Conservation (phyloP, 2,113 vertebrate species). For the Coregonus clupeaformis region DNA sequence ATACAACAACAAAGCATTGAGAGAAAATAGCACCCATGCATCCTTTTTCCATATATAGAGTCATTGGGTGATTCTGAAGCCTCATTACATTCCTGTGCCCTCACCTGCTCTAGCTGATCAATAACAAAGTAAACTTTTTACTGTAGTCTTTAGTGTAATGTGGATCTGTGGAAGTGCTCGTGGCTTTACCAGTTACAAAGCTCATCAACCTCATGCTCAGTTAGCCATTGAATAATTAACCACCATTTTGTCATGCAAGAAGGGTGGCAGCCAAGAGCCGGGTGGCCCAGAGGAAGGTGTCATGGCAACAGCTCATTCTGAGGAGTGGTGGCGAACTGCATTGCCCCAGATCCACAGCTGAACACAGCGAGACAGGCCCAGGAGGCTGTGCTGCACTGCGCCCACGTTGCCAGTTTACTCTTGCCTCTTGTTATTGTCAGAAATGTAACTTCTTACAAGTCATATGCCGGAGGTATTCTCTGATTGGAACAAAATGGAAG, state of each 20-base stretch:
- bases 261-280: constrained; percentile 1
- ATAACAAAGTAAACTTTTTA: neutral
- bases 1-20: neutral
- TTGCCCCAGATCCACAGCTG: neutral
- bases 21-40: neutral
- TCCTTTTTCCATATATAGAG: neutral
- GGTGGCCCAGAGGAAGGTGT: neutral
- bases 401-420: neutral
- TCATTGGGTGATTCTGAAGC: neutral
- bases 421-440: neutral
- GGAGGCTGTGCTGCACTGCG: neutral
- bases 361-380: neutral
- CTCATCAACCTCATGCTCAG: neutral
- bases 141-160: neutral
- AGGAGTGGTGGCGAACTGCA: neutral
- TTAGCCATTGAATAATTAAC: constrained; percentile 18
- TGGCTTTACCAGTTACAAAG: neutral
- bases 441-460: neutral
- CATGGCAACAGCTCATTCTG: constrained; percentile 9
- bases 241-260: constrained; percentile 7
- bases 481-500: neutral
- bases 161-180: neutral
- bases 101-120: neutral
- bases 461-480: neutral
- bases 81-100: neutral